Conservation (phyloP, 2,888 invertebrate genomes). For the Ryuthela nishihirai region DNA sequence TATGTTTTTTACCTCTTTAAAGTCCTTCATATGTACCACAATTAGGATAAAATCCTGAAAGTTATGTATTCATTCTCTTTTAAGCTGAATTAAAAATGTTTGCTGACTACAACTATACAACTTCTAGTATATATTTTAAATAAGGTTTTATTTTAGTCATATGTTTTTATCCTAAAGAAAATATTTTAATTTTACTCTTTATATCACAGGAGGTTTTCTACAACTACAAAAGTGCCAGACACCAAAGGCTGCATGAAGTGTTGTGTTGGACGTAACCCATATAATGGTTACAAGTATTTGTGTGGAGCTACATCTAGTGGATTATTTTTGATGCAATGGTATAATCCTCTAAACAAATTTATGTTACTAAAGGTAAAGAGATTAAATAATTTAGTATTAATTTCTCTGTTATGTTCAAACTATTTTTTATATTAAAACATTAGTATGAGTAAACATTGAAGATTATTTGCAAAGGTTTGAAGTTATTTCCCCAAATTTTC, state of each 20-base stretch:
- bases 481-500: too few relatives aligned
- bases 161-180: too few relatives aligned
- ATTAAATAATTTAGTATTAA: background rate
- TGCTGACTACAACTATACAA: too few relatives aligned
- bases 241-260: slow-evolving; percentile 91
- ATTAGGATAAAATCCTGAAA: too few relatives aligned
- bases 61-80: background rate
- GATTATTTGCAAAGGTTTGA: too few relatives aligned
- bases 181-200: too few relatives aligned
- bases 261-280: slow-evolving; percentile 92
- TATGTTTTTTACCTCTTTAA: too few relatives aligned
- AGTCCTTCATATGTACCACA: background rate
- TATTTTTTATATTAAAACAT: too few relatives aligned
- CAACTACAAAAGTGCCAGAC: slow-evolving; percentile 84
- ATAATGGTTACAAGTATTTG: slow-evolving; percentile 96
- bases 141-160: too few relatives aligned
- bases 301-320: slow-evolving; percentile 88
- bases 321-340: slow-evolving; percentile 99
- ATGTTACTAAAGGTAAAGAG: slow-evolving; percentile 70
- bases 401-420: too few relatives aligned
- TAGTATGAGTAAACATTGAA: too few relatives aligned
- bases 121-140: background rate
- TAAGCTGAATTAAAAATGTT: background rate
- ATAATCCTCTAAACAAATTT: slow-evolving; percentile 73
- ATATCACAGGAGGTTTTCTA: slow-evolving; percentile 66